Conservation (phyloP, 1,140 invertebrate genomes). For the Drosophila persimilis region DNA sequence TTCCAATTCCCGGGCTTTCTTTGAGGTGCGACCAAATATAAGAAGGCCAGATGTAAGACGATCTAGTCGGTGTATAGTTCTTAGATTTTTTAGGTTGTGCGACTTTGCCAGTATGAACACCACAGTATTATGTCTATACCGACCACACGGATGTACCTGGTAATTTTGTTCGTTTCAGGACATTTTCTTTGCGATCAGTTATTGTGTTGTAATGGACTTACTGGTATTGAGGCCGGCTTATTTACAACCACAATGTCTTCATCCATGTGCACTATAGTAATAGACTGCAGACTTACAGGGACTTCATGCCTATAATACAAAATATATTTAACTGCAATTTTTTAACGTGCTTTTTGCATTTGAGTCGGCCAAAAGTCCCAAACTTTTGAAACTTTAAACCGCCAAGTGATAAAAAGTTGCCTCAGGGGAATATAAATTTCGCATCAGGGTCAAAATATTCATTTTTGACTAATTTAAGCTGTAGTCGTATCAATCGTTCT, state of each 20-base stretch:
- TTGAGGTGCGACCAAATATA: slow-evolving; percentile 95
- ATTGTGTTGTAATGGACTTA: slow-evolving; percentile 87
- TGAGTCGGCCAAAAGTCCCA: too few relatives aligned
- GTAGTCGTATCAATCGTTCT: too few relatives aligned
- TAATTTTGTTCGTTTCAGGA: neutral
- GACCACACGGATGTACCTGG: slow-evolving; percentile 97
- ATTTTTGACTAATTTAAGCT: too few relatives aligned
- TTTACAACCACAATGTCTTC: slow-evolving; percentile 99
- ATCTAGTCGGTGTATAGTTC: slow-evolving; percentile 96
- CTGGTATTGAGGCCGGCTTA: slow-evolving; percentile 99
- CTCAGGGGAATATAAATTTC: too few relatives aligned
- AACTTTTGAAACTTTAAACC: too few relatives aligned
- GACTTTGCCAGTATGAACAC: slow-evolving; percentile 98
- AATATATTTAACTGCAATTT: too few relatives aligned
- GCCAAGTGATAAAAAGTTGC: too few relatives aligned
- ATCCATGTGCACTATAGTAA: slow-evolving; percentile 98
- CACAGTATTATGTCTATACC: slow-evolving; percentile 97
- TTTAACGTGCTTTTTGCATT: too few relatives aligned
- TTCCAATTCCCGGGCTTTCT: slow-evolving; percentile 96
- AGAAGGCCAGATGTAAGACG: slow-evolving; percentile 96
- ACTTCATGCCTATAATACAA: slow-evolving; percentile 96
- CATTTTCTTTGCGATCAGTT: neutral
- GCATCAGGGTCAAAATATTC: too few relatives aligned
- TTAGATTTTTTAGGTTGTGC: slow-evolving; percentile 95
- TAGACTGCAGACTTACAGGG: slow-evolving; percentile 95